Evolutionary conservation across 1,140 invertebrate species (phyloP), one percentile per base, ranked within the genome.

Genomic region (Heliconius melpomene): DNA sequence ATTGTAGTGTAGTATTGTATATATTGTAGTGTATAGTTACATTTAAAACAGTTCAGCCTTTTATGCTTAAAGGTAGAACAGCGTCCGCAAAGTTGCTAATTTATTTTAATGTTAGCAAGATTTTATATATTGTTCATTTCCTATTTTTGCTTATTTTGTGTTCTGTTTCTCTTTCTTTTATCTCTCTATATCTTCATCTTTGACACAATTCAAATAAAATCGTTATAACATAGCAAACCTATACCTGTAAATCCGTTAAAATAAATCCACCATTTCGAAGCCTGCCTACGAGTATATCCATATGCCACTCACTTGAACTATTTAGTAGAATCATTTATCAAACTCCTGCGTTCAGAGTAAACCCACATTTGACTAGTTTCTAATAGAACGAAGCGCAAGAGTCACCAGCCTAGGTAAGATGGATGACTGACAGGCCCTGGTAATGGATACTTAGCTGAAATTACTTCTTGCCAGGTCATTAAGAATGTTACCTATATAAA

Each of bases 321-420:
- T 81, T 81, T 70, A 72, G 40, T 77, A 74, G 77, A 78, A 78
- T 75, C 72, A 81, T 78, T 81, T 78, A 81, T 81, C 79, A 81
- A 77, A 16, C 9, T 74, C 26, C 72, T 74, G 72, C 77, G 52
- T 75, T 81, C 74, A 81, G 75, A 74, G 76, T 81, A 78, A 78
- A 81, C 75, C 77, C 77, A 72, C 79, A 77, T 77, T 72, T 74
- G 79, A 78, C 71, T 57, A 70, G 70, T 78, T 38, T 16, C 70
- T 81, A 81, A 81, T 81, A 73, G 74, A 70, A 72, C 54, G 79
- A 80, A 66, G 71, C 36, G 66, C 18, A 72, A 75, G 74, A 36
- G 7, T 20, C 74, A 29, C 29, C 46, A 20, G 54, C 32, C n/a
- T n/a, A n/a, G n/a, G n/a, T n/a, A 71, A 78, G 79, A 81, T 81